Conservation (phyloP, 1,140 invertebrate genomes). For the Spodoptera frugiperda region DNA sequence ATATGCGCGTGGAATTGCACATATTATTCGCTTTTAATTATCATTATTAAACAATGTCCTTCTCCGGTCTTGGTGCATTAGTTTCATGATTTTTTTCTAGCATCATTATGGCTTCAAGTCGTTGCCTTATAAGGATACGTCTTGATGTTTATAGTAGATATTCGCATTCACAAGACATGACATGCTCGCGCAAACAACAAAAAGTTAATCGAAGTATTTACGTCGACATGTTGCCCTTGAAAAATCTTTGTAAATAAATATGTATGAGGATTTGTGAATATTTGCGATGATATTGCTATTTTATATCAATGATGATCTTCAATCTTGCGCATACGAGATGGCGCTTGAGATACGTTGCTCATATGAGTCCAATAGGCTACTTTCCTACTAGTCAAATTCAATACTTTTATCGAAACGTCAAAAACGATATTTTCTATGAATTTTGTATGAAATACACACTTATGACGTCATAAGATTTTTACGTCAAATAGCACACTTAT, state of each 20-base stretch:
- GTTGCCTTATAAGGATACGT: slow-evolving; percentile 5
- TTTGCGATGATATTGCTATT: slow-evolving; percentile 14
- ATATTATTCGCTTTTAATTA: slow-evolving; percentile 75
- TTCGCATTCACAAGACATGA: not conserved
- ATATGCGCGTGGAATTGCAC: slow-evolving; percentile 74
- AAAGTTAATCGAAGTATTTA: slow-evolving; percentile 11
- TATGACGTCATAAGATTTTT: no score
- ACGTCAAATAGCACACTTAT: no score
- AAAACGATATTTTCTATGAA: no score
- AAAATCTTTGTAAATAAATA: slow-evolving; percentile 27
- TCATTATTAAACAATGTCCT: slow-evolving; percentile 77
- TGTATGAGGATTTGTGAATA: slow-evolving; percentile 3
- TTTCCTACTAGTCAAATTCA: no score
- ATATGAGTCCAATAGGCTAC: no score
- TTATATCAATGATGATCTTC: no score
- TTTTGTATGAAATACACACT: no score
- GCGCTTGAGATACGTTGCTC: no score
- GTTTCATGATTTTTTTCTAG: slow-evolving; percentile 35
- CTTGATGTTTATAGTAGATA: no score
- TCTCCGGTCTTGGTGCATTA: slow-evolving; percentile 53
- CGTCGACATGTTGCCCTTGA: slow-evolving; percentile 24
- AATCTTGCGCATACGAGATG: no score
- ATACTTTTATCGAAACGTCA: no score
- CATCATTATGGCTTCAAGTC: slow-evolving; percentile 1
- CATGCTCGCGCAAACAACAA: slow-evolving; percentile 10